A percentile compares a stretch with the other conserved stretches of the same genome.
Evolutionary conservation across 1,140 invertebrate genomes (phyloP).

Genomic region (Drosophila rufa): DNA sequence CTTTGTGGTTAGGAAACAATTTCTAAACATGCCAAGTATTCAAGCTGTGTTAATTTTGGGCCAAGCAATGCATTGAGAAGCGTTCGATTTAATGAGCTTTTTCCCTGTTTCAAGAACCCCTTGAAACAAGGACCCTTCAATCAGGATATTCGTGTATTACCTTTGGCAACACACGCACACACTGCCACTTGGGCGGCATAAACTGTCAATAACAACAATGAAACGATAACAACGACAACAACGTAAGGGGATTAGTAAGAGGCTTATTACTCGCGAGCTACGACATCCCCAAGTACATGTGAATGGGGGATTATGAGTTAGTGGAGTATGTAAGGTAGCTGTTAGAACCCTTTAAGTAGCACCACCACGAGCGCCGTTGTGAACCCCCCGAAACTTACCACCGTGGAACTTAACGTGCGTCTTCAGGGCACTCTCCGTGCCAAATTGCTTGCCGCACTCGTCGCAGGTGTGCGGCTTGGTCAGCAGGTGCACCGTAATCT

Average conservation of each 20-base stretch:
- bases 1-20: neutral
- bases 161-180: constrained; percentile 48
- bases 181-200: constrained; percentile 38
- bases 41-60: constrained; percentile 29
- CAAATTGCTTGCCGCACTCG: constrained; percentile 83
- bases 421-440: constrained; percentile 83
- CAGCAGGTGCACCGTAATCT: constrained; percentile 77
- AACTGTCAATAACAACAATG: constrained; percentile 61
- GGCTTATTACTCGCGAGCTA: constrained; percentile 16
- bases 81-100: neutral
- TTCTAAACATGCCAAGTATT: neutral
- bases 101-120: neutral
- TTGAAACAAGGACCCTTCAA: neutral
- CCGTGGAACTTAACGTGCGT: constrained; percentile 85
- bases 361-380: constrained; percentile 32
- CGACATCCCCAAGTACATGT: constrained; percentile 15
- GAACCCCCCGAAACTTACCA: constrained; percentile 70
- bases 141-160: constrained; percentile 32
- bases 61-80: constrained; percentile 13
- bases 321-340: constrained; percentile 28
- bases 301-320: constrained; percentile 23
- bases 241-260: constrained; percentile 22
- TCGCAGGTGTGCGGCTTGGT: constrained; percentile 77
- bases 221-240: constrained; percentile 36
- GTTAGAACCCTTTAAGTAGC: constrained; percentile 30